These are phyloP conservation scores for Brachyhypopomus occidentalis DNA, from an alignment of 2,113 vertebrate genomes.

Conservation along the genomic window DNA sequence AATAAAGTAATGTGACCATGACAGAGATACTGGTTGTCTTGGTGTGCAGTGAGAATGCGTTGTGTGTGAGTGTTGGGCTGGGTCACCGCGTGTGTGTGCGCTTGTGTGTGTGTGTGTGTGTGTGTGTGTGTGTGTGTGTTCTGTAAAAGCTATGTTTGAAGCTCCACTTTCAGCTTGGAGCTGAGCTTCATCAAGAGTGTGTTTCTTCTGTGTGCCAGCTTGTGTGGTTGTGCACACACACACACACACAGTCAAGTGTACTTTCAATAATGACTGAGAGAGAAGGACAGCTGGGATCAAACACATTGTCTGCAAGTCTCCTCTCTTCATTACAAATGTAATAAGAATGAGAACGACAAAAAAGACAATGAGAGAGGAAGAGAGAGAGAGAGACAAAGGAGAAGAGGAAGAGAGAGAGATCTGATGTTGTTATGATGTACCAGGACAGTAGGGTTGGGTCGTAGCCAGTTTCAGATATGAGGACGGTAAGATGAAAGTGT, in stretches of 20 bases:
- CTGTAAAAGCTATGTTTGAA: constrained; percentile 34
- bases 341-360: constrained; percentile 26
- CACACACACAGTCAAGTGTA: background rate
- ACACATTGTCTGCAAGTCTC: constrained; percentile 31
- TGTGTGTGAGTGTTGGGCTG: background rate
- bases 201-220: constrained; percentile 24
- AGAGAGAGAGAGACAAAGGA: constrained; percentile 51
- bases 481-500: background rate
- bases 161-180: constrained; percentile 23
- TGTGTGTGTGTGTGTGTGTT: constrained; percentile 13
- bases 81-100: constrained; percentile 17
- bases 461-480: constrained; percentile 12
- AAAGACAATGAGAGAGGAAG: constrained; percentile 29
- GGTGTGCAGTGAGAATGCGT: constrained; percentile 5
- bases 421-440: constrained; percentile 27
- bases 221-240: background rate
- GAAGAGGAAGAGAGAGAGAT: constrained; percentile 47
- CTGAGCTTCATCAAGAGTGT: constrained; percentile 25
- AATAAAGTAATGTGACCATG: too few species aligned
- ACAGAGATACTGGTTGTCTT: background rate
- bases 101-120: constrained; percentile 11
- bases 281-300: constrained; percentile 22
- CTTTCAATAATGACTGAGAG: background rate
- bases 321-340: constrained; percentile 46
- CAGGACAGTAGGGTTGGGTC: background rate